Evolutionary conservation across 2,888 invertebrate genomes (phyloP), one percentile per base, ranked within the genome.

Genomic region (Zygothrica quintamaculata): DNA sequence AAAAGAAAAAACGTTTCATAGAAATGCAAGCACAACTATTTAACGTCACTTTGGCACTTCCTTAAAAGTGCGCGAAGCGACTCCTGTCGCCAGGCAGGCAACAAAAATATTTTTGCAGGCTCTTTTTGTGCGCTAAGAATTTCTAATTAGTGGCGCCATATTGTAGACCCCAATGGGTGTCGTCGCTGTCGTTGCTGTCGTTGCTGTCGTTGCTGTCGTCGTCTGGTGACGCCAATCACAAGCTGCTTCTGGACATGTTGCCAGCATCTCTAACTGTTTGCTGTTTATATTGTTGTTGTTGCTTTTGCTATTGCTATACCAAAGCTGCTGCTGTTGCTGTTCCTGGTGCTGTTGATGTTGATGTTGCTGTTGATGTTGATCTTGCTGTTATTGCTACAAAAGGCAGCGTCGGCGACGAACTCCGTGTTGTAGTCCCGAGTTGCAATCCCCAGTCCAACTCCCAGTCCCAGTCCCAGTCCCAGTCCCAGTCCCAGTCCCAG

Each of bases 111-210:
- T 78, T 79, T 51, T 50, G 50, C 62, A 62, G 51, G 59, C 51
- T 62, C 58, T 82, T 82, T 77, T 77, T 77, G 69, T 77, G 74
- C 74, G 77, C 86, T 84, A 77, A 81, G 80, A 81, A 81, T 81
- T 81, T 81, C 86, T 81, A 81, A 81, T 81, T 81, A 86, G 86
- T 81, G 87, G 87, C 87, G 81, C 81, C 87, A 86, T 87, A 87
- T 84, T 82, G 78, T 66, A 50, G 56, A 39, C 74, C 72, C 71
- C 77, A 84, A 84, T 84, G 74, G 69, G 74, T 82, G 71, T 72
- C 71, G 71, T 44, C 70, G 47, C 25, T 42, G 52, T n/a, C n/a
- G n/a, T n/a, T n/a, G n/a, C 59, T 39, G 55, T 33, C 65, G 52
- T 56, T n/a, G n/a, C n/a, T n/a, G n/a, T 16, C 42, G 42, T 52